phyloP scores from a whole-genome alignment of 2,797 vertebrate genomes.

The Lerista edwardsae region DNA sequence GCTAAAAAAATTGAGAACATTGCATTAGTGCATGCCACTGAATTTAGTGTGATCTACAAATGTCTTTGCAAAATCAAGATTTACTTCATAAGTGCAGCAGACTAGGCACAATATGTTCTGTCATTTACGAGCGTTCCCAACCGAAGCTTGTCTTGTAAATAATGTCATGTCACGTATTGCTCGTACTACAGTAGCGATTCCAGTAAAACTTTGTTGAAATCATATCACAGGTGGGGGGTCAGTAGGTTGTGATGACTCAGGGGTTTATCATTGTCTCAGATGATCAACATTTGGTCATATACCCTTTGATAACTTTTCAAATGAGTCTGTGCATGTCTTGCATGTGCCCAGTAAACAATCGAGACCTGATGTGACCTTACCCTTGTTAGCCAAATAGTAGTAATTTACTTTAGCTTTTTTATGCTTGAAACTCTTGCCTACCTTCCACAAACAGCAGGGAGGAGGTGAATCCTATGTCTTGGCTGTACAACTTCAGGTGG shows the following conservation, averaged over 20 bases:
- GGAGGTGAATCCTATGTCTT: not conserved
- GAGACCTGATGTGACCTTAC: not conserved
- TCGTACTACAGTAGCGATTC: not conserved
- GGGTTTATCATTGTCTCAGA: not conserved
- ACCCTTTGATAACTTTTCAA: slow-evolving; percentile 4
- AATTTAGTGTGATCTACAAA: not conserved
- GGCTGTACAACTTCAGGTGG: not conserved
- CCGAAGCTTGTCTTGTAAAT: slow-evolving; percentile 1
- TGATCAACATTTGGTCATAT: not conserved
- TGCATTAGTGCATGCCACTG: not conserved
- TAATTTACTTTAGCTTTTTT: not conserved
- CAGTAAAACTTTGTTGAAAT: not conserved
- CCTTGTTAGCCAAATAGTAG: not conserved
- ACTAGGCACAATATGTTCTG: not conserved
- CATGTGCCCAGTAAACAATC: not conserved
- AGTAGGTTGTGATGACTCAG: not conserved
- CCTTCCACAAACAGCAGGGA: not conserved
- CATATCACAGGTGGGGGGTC: not conserved
- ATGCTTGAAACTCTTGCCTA: not conserved
- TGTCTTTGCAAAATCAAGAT: not conserved
- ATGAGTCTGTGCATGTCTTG: not conserved
- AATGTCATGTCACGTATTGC: not conserved
- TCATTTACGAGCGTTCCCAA: not conserved
- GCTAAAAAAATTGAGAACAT: no score
- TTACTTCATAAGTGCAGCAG: no score